A percentile compares a stretch with the other conserved stretches of the same genome.
These are phyloP conservation scores for Pseudorhombus dupliciocellatus DNA, from an alignment of 2,113 vertebrate genomes.

Conservation along the genomic window DNA sequence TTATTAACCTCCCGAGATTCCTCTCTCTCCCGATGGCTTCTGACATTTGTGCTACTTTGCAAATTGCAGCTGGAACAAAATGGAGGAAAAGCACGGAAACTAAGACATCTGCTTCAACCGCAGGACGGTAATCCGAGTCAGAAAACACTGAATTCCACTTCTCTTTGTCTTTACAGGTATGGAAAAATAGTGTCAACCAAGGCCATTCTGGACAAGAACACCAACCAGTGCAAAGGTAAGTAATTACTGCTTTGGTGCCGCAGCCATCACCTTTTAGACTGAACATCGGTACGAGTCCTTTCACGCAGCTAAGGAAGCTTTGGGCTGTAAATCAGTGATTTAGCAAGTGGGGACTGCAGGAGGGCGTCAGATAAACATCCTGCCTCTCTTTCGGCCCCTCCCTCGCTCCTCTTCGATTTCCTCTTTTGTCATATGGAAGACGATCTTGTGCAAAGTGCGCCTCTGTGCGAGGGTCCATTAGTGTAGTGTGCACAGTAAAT, in stretches of 20 bases:
- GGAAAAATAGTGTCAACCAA: constrained; percentile 99
- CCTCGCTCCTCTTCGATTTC: constrained; percentile 31
- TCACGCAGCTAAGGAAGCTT: constrained; percentile 43
- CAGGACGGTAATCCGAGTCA: neutral
- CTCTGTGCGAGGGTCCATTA: constrained; percentile 31
- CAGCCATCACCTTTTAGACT: constrained; percentile 15
- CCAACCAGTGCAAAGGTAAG: constrained; percentile 99
- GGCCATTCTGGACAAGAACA: constrained; percentile 99
- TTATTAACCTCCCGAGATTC: constrained; percentile 69
- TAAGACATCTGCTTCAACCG: constrained; percentile 18
- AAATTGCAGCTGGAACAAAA: constrained; percentile 60
- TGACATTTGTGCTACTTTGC: constrained; percentile 67
- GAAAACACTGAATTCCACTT: constrained; percentile 31
- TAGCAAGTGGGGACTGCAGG: constrained; percentile 33
- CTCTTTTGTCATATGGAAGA: constrained; percentile 33
- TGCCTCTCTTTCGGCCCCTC: constrained; percentile 19
- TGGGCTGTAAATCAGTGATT: constrained; percentile 48
- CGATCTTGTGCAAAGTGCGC: constrained; percentile 25
- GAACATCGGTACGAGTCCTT: constrained; percentile 16
- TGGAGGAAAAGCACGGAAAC: constrained; percentile 12
- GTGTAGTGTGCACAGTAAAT: constrained; percentile 27
- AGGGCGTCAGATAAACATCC: constrained; percentile 53
- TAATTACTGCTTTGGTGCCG: constrained; percentile 31
- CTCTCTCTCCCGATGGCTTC: constrained; percentile 58
- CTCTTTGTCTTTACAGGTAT: constrained; percentile 83